phyloP scores from a whole-genome alignment of 2,113 vertebrate genomes.

The Barnardius zonarius region DNA sequence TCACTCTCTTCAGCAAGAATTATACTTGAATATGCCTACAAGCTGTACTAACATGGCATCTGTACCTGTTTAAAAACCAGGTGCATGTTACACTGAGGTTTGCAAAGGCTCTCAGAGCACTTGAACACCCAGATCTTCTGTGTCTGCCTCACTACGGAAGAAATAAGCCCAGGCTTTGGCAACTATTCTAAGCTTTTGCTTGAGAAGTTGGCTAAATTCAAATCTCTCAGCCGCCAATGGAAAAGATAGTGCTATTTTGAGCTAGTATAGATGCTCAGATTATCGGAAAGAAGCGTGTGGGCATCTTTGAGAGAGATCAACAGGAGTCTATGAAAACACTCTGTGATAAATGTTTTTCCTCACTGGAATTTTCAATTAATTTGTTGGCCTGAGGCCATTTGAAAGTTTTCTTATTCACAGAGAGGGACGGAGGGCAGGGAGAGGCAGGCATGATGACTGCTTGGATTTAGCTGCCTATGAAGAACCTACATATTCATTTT shows the following conservation, averaged over 20 bases:
- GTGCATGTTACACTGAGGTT: not conserved
- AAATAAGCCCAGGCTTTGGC: not conserved
- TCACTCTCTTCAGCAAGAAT: not conserved
- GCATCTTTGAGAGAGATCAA: not conserved
- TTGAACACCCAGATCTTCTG: not conserved
- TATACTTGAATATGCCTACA: too few species aligned
- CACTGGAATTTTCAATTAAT: conserved; percentile 5
- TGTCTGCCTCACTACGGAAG: not conserved
- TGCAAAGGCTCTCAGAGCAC: not conserved
- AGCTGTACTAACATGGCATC: not conserved
- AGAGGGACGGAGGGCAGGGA: not conserved
- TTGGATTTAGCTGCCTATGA: not conserved
- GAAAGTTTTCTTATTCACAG: not conserved
- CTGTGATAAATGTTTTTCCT: not conserved
- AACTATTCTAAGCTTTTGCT: not conserved
- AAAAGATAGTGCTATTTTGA: not conserved
- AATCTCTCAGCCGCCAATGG: not conserved
- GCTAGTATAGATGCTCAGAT: not conserved
- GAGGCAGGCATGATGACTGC: not conserved
- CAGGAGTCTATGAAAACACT: not conserved
- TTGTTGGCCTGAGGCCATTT: not conserved
- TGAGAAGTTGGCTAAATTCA: not conserved
- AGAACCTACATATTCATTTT: not conserved
- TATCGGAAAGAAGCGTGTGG: not conserved
- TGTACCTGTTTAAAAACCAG: not conserved